phyloP scores from a whole-genome alignment of 2,888 invertebrate genomes.

The Drosophila affinis region DNA sequence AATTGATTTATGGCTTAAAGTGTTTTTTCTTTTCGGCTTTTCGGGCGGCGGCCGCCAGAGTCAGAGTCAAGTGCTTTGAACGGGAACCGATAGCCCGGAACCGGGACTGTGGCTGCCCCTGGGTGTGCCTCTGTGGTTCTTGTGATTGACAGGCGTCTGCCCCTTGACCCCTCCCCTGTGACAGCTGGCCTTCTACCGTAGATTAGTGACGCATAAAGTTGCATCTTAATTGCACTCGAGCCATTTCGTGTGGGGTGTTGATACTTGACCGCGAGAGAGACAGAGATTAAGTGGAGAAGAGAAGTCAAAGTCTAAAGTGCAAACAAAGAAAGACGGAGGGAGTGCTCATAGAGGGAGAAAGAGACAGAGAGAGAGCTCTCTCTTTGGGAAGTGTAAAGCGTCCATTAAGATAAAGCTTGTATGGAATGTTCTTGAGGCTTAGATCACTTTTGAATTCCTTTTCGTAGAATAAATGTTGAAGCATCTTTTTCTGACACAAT shows the following conservation, averaged over 20 bases:
- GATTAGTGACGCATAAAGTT: slow-evolving; percentile 73
- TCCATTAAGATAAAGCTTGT: slow-evolving; percentile 22
- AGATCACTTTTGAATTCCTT: background rate
- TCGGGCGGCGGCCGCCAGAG: slow-evolving; percentile 35
- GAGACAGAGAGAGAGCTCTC: background rate
- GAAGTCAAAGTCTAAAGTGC: slow-evolving; percentile 12
- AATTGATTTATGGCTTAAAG: slow-evolving; percentile 58
- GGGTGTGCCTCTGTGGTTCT: slow-evolving; percentile 19
- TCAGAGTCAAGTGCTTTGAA: slow-evolving; percentile 54
- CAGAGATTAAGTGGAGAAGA: slow-evolving; percentile 24
- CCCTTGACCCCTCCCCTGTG: background rate
- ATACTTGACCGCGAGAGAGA: slow-evolving; percentile 46
- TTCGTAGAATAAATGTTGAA: background rate
- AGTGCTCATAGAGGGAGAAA: slow-evolving; percentile 1
- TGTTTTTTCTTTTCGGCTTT: slow-evolving; percentile 65
- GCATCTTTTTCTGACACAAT: background rate
- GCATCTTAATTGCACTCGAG: slow-evolving; percentile 70
- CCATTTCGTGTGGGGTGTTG: slow-evolving; percentile 49
- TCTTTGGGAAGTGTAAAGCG: slow-evolving; percentile 14
- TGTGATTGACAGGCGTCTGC: slow-evolving; percentile 73
- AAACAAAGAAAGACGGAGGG: too few relatives aligned
- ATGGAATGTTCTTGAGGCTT: background rate
- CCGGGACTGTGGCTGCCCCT: slow-evolving; percentile 19
- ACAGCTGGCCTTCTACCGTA: slow-evolving; percentile 34
- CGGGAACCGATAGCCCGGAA: slow-evolving; percentile 31